phyloP scores from a whole-genome alignment of 2,113 vertebrate species.

The Sylvia atricapilla region DNA sequence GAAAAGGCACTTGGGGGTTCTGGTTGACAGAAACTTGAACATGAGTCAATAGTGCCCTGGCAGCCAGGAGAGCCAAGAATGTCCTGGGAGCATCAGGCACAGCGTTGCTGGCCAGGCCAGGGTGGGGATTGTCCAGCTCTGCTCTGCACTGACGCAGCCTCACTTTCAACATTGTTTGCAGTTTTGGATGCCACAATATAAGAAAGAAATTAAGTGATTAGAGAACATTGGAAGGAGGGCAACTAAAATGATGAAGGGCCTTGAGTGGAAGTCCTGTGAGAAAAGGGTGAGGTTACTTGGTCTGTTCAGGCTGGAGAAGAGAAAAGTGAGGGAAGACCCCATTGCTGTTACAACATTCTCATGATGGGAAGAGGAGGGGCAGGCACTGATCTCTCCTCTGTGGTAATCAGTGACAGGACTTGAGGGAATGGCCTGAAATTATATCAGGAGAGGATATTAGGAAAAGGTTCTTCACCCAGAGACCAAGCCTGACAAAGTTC shows the following conservation, averaged over 20 bases:
- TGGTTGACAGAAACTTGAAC: rapidly evolving
- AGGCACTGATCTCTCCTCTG: not conserved
- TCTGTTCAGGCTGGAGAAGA: not conserved
- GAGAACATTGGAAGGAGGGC: not conserved
- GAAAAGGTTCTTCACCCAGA: not conserved
- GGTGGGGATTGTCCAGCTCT: rapidly evolving
- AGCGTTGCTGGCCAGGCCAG: rapidly evolving
- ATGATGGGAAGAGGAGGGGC: not conserved
- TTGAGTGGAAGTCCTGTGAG: not conserved
- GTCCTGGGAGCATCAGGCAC: not conserved
- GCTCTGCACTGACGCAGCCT: not conserved
- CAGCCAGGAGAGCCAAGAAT: not conserved
- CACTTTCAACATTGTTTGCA: not conserved
- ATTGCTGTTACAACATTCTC: not conserved
- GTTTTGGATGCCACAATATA: not conserved
- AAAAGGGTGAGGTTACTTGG: not conserved
- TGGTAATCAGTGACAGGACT: not conserved
- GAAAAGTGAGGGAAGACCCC: not conserved
- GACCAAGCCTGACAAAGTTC: not conserved
- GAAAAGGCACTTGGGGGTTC: not conserved
- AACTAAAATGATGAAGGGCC: not conserved
- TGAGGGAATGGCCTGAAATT: not conserved
- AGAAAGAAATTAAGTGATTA: not conserved
- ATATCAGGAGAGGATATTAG: not conserved
- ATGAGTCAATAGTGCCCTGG: not conserved